Evolutionary conservation across 2,113 vertebrate genomes (phyloP), one percentile per base, ranked within the genome.

Genomic region (Pomatorhinus ruficollis): DNA sequence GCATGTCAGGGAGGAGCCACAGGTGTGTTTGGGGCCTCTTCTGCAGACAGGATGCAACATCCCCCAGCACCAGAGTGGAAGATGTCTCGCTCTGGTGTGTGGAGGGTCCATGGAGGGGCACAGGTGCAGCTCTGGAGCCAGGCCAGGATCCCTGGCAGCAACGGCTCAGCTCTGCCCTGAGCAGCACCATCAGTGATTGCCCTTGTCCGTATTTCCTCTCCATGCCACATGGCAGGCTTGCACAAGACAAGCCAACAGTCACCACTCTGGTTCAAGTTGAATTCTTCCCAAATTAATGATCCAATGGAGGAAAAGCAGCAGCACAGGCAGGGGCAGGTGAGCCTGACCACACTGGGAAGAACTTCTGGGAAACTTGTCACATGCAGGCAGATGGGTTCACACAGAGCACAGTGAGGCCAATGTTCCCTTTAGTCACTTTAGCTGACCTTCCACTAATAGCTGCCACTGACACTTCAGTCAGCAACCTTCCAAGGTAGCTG

Each of bases 401-500:
- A 57, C 52, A 24, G 61, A 85, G 87, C 53, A 82, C 35, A 8
- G 10, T 0, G 31, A 61, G 40, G 35, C 23, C 50, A 39, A 21
- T 0, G 12, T 12, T 89, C 76, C 64, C 79, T 69, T 60, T 1
- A 9, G 72, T 16, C 81, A 37, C 77, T 80, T 70, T 6, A 77
- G 63, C 87, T 75, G 91, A 86, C 90, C 87, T 87, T 18, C 50
- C 54, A 65, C 66, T 57, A 65, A 80, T 7, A 94, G 91, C 44
- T 89, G 79, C 75, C 87, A 64, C 28, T 59, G 75, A 33, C 65
- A 44, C 60, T 45, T 61, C 21, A 71, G 61, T 84, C 89, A 96
- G 96, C 79, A 94, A 37, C 65, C 85, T 81, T 61, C 82, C 84
- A 83, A 71, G 78, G 61, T 40, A 72, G 77, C 52, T 84, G 68